Evolutionary conservation across 2,888 invertebrate genomes (phyloP).

Genomic region (Andricus quercusramuli): DNA sequence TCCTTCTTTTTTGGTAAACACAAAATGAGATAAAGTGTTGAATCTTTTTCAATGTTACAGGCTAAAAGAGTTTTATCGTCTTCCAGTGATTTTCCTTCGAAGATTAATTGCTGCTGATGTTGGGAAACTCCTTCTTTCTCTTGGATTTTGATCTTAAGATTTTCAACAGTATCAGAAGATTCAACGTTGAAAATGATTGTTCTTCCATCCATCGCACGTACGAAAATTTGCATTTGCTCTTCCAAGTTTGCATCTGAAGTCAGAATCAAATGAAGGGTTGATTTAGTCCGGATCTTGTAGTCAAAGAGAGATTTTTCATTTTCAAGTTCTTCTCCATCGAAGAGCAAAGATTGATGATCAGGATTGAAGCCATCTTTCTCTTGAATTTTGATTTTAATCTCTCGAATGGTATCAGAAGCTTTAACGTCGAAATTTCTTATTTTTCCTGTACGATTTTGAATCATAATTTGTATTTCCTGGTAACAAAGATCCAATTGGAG

Average conservation of each 20-base stretch:
- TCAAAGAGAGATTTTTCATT: constrained; percentile 65
- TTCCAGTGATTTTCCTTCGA: constrained; percentile 63
- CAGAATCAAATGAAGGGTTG: constrained; percentile 62
- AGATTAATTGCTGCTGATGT: constrained; percentile 65
- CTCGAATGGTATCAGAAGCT: constrained; percentile 65
- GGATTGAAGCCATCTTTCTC: constrained; percentile 67
- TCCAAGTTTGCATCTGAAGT: constrained; percentile 44
- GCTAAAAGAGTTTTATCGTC: constrained; percentile 64
- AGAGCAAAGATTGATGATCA: constrained; percentile 66
- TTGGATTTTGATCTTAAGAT: constrained; percentile 62
- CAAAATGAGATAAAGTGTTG: constrained; percentile 62
- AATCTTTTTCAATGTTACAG: constrained; percentile 66
- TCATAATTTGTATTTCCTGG: too few species aligned
- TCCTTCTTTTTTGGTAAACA: constrained; percentile 64
- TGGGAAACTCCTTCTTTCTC: constrained; percentile 65
- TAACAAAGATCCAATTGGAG: too few species aligned
- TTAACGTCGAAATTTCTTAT: constrained; percentile 60
- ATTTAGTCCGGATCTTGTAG: constrained; percentile 67
- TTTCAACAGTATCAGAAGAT: constrained; percentile 60
- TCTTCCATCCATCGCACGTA: constrained; percentile 61
- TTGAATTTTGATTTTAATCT: constrained; percentile 66
- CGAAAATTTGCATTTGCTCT: constrained; percentile 65
- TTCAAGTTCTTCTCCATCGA: constrained; percentile 66
- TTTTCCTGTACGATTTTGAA: too few species aligned
- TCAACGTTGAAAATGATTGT: constrained; percentile 64